These are phyloP conservation scores for Lordiphosa clarofinis DNA, from an alignment of 1,140 invertebrate genomes.

Conservation along the genomic window DNA sequence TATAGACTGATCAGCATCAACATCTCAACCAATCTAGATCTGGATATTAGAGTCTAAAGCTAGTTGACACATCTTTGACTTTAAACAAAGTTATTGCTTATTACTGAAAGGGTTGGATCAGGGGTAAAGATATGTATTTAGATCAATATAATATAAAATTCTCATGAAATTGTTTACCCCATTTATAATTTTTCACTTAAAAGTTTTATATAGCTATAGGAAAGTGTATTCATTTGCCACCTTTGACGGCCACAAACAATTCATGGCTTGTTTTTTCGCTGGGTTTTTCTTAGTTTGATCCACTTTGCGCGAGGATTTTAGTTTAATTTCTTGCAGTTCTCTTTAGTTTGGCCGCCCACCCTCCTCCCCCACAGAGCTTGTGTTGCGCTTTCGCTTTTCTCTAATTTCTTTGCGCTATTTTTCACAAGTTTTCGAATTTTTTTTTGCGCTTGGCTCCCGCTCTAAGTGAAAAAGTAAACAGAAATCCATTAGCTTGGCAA, in stretches of 20 bases:
- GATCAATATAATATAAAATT: no score
- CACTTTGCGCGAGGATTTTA: constrained; percentile 72
- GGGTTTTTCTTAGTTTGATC: constrained; percentile 58
- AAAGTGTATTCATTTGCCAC: constrained; percentile 9
- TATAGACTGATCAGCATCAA: no score
- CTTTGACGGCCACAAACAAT: background rate
- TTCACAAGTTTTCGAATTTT: constrained; percentile 42
- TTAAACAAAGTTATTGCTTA: no score
- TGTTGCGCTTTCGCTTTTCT: constrained; percentile 69
- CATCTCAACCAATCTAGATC: no score
- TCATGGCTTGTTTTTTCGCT: constrained; percentile 14
- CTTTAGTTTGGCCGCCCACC: constrained; percentile 16
- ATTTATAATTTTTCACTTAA: no score
- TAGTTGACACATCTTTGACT: no score
- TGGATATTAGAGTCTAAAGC: no score
- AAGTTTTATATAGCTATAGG: no score
- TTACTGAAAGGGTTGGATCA: no score
- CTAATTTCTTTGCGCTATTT: constrained; percentile 74
- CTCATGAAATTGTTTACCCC: no score
- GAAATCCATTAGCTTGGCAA: constrained; percentile 79
- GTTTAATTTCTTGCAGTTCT: constrained; percentile 72
- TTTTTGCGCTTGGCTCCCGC: constrained; percentile 28
- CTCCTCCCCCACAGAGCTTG: constrained; percentile 28
- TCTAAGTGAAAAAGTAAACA: constrained; percentile 79
- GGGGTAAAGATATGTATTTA: no score